Conservation (phyloP, 2,888 invertebrate genomes). For the Xylocampa areola region DNA sequence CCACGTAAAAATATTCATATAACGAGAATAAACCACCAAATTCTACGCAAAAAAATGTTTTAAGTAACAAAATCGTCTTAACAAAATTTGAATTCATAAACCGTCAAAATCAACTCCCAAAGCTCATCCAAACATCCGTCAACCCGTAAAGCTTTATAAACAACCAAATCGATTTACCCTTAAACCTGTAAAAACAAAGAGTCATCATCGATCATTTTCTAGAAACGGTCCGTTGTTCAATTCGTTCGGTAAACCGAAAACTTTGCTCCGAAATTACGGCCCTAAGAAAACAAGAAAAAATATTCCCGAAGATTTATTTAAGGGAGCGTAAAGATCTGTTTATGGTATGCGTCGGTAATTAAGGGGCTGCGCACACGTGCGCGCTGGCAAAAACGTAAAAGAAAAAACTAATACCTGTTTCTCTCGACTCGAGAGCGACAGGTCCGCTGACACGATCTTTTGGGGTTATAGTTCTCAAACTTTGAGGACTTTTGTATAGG, state of each 20-base stretch:
- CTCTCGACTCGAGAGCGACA: slow-evolving; percentile 82
- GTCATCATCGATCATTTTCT: slow-evolving; percentile 82
- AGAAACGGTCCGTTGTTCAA: slow-evolving; percentile 69
- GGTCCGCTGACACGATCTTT: slow-evolving; percentile 87
- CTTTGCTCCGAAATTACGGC: slow-evolving; percentile 81
- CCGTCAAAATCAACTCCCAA: slow-evolving; percentile 49
- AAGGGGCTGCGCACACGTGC: slow-evolving; percentile 89
- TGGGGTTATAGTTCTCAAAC: slow-evolving; percentile 75
- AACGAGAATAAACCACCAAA: background rate
- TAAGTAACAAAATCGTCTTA: background rate
- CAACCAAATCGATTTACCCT: slow-evolving; percentile 73
- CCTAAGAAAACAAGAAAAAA: slow-evolving; percentile 87
- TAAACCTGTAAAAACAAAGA: slow-evolving; percentile 86
- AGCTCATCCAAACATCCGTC: slow-evolving; percentile 64
- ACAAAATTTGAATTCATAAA: slow-evolving; percentile 33
- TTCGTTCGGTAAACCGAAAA: slow-evolving; percentile 81
- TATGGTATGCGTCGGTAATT: slow-evolving; percentile 90
- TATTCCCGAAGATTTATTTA: slow-evolving; percentile 87
- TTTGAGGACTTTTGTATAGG: slow-evolving; percentile 45
- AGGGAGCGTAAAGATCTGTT: slow-evolving; percentile 90
- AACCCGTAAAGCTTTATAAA: slow-evolving; percentile 67
- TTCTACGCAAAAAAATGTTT: background rate
- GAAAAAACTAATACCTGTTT: slow-evolving; percentile 88
- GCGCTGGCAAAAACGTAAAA: slow-evolving; percentile 84
- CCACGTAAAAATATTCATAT: background rate